Evolutionary conservation across 2,888 invertebrate species (phyloP).

Genomic region (Eledona agricola): DNA sequence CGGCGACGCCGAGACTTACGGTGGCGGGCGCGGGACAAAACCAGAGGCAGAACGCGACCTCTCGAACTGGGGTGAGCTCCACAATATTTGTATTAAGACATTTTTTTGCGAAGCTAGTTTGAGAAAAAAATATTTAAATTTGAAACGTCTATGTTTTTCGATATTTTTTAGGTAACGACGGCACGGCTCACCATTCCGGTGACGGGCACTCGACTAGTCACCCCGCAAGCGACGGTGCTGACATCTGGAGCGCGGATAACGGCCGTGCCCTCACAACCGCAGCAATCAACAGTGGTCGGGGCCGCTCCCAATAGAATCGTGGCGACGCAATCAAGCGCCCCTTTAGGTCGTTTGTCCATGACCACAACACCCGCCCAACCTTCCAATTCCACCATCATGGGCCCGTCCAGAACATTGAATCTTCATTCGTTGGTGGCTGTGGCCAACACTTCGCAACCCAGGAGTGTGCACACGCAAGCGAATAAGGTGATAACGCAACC

Average conservation of each 20-base stretch:
- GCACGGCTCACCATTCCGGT: slow-evolving; percentile 57
- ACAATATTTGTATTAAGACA: too few relatives aligned
- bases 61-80: slow-evolving; percentile 52
- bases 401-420: slow-evolving; percentile 55
- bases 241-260: slow-evolving; percentile 57
- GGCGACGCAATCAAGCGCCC: slow-evolving; percentile 53
- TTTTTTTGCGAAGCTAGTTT: too few relatives aligned
- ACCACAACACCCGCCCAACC: slow-evolving; percentile 49
- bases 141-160: slow-evolving; percentile 45
- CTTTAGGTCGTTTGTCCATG: slow-evolving; percentile 53
- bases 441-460: slow-evolving; percentile 52
- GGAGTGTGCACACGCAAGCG: slow-evolving; percentile 53
- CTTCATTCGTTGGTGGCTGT: slow-evolving; percentile 58
- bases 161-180: slow-evolving; percentile 56
- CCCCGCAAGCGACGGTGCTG: slow-evolving; percentile 57
- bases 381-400: slow-evolving; percentile 49
- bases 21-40: slow-evolving; percentile 54
- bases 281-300: slow-evolving; percentile 44
- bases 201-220: slow-evolving; percentile 50
- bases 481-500: slow-evolving; percentile 61
- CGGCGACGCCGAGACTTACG: slow-evolving; percentile 55
- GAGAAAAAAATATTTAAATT: slow-evolving; percentile 10
- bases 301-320: slow-evolving; percentile 51
- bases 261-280: slow-evolving; percentile 50
- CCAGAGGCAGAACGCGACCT: slow-evolving; percentile 37